Percentiles rank a stretch among this genome's conserved stretches.
These are phyloP conservation scores for Amyelois transitella DNA, from an alignment of 1,140 invertebrate genomes.

Conservation along the genomic window DNA sequence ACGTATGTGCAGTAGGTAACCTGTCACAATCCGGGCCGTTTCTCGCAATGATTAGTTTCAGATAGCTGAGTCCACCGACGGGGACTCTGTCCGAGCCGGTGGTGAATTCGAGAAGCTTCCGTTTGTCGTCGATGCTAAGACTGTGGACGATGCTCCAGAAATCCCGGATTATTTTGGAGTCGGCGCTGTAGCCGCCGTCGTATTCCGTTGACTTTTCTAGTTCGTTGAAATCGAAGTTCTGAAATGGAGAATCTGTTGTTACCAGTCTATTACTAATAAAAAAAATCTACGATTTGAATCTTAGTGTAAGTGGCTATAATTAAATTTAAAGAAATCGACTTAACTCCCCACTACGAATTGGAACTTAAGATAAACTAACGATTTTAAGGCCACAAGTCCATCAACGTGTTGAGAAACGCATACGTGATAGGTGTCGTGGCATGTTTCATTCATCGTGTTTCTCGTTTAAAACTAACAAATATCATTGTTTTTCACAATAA, in stretches of 20 bases:
- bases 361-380: too few species aligned
- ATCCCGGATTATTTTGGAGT: slow-evolving; percentile 88
- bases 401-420: too few species aligned
- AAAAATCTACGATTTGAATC: too few species aligned
- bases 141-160: slow-evolving; percentile 98
- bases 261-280: slow-evolving; percentile 78
- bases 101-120: slow-evolving; percentile 93
- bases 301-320: too few species aligned
- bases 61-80: slow-evolving; percentile 90
- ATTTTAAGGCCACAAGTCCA: too few species aligned
- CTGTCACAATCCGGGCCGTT: slow-evolving; percentile 87
- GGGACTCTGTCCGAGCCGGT: slow-evolving; percentile 97
- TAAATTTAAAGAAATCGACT: too few species aligned
- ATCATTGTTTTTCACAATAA: too few species aligned
- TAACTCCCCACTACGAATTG: too few species aligned
- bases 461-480: too few species aligned
- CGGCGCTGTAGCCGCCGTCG: slow-evolving; percentile 90
- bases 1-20: slow-evolving; percentile 92
- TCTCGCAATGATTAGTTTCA: slow-evolving; percentile 88
- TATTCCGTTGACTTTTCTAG: slow-evolving; percentile 94
- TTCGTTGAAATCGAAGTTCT: slow-evolving; percentile 91
- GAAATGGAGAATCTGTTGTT: slow-evolving; percentile 77
- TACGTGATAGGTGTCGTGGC: too few species aligned
- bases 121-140: slow-evolving; percentile 87
- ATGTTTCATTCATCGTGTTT: too few species aligned